phyloP scores from a whole-genome alignment of 2,797 vertebrate genomes.

The Urophycis tenuis region DNA sequence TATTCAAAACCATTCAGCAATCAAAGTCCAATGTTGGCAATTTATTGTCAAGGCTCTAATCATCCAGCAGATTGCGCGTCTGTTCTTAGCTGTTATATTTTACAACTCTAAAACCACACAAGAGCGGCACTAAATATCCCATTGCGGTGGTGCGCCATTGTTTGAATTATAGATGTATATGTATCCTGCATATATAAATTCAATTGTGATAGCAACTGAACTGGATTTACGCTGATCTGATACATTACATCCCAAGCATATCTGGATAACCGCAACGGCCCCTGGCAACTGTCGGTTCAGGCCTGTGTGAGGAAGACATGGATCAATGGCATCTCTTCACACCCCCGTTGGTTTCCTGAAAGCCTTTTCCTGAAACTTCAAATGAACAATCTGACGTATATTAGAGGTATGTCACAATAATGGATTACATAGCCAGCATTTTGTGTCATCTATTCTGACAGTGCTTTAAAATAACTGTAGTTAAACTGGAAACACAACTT shows the following conservation, averaged over 20 bases:
- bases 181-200: background rate
- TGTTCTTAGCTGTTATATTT: background rate
- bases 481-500: background rate
- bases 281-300: background rate
- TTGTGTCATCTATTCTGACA: no score
- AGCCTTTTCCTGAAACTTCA: background rate
- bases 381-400: background rate
- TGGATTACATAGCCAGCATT: background rate
- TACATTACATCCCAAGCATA: background rate
- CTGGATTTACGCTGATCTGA: background rate
- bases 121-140: background rate
- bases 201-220: background rate
- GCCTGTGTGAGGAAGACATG: background rate
- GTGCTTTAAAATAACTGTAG: background rate
- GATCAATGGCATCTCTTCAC: background rate
- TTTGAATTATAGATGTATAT: background rate
- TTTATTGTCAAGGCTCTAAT: background rate
- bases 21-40: background rate
- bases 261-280: background rate
- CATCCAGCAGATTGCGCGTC: background rate
- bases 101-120: background rate
- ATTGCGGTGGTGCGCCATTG: background rate
- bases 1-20: background rate
- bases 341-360: background rate
- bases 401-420: background rate